Base-by-base conservation (phyloP, 1,140 invertebrate species). In the Berghia stephanieae region DNA sequence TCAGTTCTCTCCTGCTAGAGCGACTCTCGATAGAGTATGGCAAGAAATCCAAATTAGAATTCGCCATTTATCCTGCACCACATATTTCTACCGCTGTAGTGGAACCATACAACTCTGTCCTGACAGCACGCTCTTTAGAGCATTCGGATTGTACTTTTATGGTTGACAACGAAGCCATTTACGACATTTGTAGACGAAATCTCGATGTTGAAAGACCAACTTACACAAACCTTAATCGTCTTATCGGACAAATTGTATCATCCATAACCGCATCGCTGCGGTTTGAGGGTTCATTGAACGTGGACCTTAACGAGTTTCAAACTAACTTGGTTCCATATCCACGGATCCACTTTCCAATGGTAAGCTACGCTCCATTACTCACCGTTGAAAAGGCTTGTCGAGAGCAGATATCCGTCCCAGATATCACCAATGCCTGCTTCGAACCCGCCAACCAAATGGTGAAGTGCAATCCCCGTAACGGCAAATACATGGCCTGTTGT, bases 281-380 rank as follows among this genome's bases (percentile, higher is more conserved):
- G 24, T 95, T 95, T 81, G 92, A 94, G 78, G 94, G 94, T 3
- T 92, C 92, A 3, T 87, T 94, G 1, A 95, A 94, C 82, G 93
- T 95, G 0, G 93, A 92, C 82, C 88, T 96, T 49, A 91, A 91
- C 21, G 93, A 94, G 84, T 92, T 94, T 81, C 93, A 93, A 86
- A 94, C 93, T 21, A 94, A 94, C 86, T 88, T 94, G 74, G 87
- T 89, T 66, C 87, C 71, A 10, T 74, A 74, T 31, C 71, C 71
- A 3, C n/a, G n/a, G n/a, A n/a, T n/a, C n/a, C n/a, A n/a, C 79
- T 88, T 88, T 81, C 88, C 88, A 31, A 78, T 89, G 34, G 83
- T 82, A 67, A 88, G 84, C n/a, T 87, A 88, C 75, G 85, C 87
- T 34, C 84, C 82, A 38, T 80, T 83, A 40, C 78, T 82, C 18